A percentile compares a stretch with the other conserved stretches of the same genome.
Evolutionary conservation across 1,140 invertebrate species (phyloP).

Genomic region (Caenorhabditis elegans): DNA sequence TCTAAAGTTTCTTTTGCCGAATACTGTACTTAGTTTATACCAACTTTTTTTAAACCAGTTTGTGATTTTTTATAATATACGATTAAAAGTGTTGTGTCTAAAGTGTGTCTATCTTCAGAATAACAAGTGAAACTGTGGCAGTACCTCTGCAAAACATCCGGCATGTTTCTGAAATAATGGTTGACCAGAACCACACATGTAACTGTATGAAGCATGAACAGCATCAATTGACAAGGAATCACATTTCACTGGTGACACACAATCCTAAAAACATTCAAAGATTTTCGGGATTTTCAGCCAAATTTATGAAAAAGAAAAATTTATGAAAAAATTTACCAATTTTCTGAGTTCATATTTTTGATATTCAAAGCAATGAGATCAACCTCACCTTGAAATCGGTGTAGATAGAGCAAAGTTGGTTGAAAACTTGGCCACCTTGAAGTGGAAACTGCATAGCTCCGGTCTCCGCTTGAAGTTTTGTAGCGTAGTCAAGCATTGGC

Average conservation of each 20-base stretch:
- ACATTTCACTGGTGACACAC: slow-evolving; percentile 38
- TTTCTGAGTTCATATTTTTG: no score
- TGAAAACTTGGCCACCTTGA: slow-evolving; percentile 48
- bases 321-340: no score
- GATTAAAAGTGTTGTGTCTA: no score
- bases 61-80: no score
- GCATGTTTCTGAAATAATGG: slow-evolving; percentile 50
- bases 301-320: no score
- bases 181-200: slow-evolving; percentile 49
- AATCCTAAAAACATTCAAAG: slow-evolving; percentile 41
- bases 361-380: no score
- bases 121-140: no score
- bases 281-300: no score
- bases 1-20: no score
- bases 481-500: slow-evolving; percentile 51
- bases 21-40: no score
- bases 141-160: slow-evolving; percentile 49
- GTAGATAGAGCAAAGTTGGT: slow-evolving; percentile 47
- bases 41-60: no score
- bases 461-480: slow-evolving; percentile 49
- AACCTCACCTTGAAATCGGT: slow-evolving; percentile 42
- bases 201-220: slow-evolving; percentile 48
- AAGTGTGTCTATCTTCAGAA: no score
- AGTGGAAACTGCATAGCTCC: slow-evolving; percentile 51
- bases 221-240: slow-evolving; percentile 49